These are phyloP conservation scores for Diabrotica virgifera DNA, from an alignment of 1,140 invertebrate genomes.

Conservation along the genomic window DNA sequence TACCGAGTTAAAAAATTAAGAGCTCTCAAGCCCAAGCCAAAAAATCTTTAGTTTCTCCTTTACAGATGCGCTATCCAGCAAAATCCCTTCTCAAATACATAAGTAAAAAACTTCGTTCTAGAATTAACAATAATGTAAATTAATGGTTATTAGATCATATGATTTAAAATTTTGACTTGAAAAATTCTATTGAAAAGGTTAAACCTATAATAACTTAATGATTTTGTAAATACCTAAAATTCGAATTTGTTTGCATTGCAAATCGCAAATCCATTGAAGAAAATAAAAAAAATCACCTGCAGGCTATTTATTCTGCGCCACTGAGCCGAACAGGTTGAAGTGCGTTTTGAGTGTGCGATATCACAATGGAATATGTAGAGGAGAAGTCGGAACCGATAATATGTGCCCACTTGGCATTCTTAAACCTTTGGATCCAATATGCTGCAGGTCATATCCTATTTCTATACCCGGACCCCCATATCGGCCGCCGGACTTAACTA, in stretches of 20 bases:
- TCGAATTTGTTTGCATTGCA: background rate
- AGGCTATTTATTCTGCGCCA: background rate
- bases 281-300: background rate
- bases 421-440: slow-evolving; percentile 35
- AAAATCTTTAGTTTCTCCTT: too few relatives aligned
- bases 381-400: slow-evolving; percentile 31
- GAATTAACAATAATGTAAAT: background rate
- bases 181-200: background rate
- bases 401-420: slow-evolving; percentile 36
- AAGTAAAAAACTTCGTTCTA: too few relatives aligned
- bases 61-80: too few relatives aligned
- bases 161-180: background rate
- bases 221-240: background rate
- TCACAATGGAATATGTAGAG: slow-evolving; percentile 21
- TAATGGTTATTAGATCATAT: background rate
- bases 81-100: too few relatives aligned
- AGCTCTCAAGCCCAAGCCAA: too few relatives aligned
- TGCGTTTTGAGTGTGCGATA: slow-evolving; percentile 37
- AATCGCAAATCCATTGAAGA: background rate
- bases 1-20: too few relatives aligned
- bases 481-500: slow-evolving; percentile 19
- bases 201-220: background rate
- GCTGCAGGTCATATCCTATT: slow-evolving; percentile 25
- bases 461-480: slow-evolving; percentile 19
- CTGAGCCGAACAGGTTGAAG: slow-evolving; percentile 30